Percentiles rank a stretch among this genome's conserved stretches.
Evolutionary conservation across 2,888 invertebrate species (phyloP).

Genomic region (Drosophila quinaria): DNA sequence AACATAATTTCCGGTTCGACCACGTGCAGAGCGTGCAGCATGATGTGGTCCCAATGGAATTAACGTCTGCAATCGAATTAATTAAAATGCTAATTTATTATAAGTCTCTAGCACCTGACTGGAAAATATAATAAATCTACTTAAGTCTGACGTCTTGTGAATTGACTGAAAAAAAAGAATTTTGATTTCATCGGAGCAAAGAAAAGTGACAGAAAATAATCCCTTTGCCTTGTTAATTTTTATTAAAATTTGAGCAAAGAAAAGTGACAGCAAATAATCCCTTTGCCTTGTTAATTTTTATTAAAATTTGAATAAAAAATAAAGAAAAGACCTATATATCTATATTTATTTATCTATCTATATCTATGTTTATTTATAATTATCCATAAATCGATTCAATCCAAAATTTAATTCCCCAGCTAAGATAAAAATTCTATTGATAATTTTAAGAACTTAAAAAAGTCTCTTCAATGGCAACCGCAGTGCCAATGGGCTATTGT

Average conservation of each 20-base stretch:
- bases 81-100: conserved; percentile 61
- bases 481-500: neutral
- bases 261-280: too few relatives aligned
- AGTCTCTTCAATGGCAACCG: neutral
- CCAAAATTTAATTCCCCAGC: neutral
- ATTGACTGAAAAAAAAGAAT: neutral
- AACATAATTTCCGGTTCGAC: conserved; percentile 63
- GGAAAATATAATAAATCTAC: conserved; percentile 14
- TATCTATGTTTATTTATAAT: too few relatives aligned
- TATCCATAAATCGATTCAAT: too few relatives aligned
- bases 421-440: neutral
- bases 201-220: neutral
- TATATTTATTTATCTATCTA: too few relatives aligned
- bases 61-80: conserved; percentile 42
- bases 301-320: neutral
- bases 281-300: neutral
- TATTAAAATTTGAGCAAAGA: neutral
- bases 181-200: conserved; percentile 1
- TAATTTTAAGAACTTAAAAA: neutral
- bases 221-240: neutral
- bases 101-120: conserved; percentile 36
- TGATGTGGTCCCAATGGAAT: conserved; percentile 29
- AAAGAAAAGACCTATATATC: neutral
- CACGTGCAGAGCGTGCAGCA: conserved; percentile 49
- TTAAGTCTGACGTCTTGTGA: neutral